Percentiles rank a stretch among this genome's conserved stretches.
Evolutionary conservation across 2,113 vertebrate species (phyloP).

Genomic region (Eclectus roratus): DNA sequence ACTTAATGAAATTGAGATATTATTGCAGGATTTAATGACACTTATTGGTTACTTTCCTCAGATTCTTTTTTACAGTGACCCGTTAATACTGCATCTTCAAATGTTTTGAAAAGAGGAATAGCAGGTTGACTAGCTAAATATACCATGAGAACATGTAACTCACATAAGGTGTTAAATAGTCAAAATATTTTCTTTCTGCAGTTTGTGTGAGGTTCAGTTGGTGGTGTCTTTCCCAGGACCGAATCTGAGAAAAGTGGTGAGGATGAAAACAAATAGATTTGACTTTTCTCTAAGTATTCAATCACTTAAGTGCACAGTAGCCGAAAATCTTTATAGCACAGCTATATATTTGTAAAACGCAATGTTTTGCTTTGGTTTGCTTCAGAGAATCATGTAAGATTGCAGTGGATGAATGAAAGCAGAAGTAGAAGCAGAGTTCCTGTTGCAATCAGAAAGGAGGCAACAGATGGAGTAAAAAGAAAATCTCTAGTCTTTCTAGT

Average conservation of each 20-base stretch:
- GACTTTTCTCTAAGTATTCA: not conserved
- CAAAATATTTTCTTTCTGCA: not conserved
- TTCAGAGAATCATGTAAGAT: not conserved
- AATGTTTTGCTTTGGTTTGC: not conserved
- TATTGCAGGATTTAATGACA: not conserved
- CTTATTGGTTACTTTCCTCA: not conserved
- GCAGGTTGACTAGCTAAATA: not conserved
- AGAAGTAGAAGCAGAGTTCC: slow-evolving; percentile 11
- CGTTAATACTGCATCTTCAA: not conserved
- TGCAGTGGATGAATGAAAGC: not conserved
- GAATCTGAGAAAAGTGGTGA: not conserved
- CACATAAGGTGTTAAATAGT: not conserved
- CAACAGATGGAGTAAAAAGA: slow-evolving; percentile 10
- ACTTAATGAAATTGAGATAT: not conserved
- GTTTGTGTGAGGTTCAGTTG: not conserved
- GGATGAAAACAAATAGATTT: not conserved
- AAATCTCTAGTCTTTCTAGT: not conserved
- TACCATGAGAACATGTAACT: not conserved
- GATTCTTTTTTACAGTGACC: not conserved
- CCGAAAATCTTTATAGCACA: not conserved
- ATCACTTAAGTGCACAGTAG: not conserved
- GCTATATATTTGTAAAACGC: not conserved
- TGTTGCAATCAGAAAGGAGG: not conserved
- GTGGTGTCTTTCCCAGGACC: not conserved
- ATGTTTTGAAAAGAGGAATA: not conserved